Evolutionary conservation across 1,140 invertebrate species (phyloP).

Genomic region (Adoxophyes honmai): DNA sequence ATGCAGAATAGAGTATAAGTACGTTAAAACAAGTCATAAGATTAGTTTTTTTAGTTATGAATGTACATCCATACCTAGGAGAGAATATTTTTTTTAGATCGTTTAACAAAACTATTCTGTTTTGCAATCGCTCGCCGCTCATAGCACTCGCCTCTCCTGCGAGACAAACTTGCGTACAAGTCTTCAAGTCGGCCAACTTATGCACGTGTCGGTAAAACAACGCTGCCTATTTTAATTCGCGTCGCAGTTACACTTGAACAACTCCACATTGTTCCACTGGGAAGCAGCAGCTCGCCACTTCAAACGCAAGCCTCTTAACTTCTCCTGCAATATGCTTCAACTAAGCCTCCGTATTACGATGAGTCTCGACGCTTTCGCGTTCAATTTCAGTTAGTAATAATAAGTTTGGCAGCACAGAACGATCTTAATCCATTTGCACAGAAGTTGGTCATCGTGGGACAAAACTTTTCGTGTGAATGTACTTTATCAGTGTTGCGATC

Average conservation of each 20-base stretch:
- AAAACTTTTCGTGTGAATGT: constrained; percentile 12
- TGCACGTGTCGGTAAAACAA: constrained; percentile 33
- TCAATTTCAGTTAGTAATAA: constrained; percentile 12
- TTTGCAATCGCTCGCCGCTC: constrained; percentile 25
- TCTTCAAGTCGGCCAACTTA: constrained; percentile 34
- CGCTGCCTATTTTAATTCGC: constrained; percentile 34
- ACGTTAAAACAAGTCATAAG: too few species aligned
- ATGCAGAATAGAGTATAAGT: too few species aligned
- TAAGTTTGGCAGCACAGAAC: constrained; percentile 11
- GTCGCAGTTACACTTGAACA: constrained; percentile 19
- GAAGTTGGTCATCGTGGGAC: constrained; percentile 12
- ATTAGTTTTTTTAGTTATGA: too few species aligned
- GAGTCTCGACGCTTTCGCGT: not conserved
- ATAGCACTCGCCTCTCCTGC: not conserved
- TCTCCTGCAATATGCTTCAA: not conserved
- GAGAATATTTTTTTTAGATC: too few species aligned
- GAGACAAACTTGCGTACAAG: constrained; percentile 29
- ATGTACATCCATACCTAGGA: too few species aligned
- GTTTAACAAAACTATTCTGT: constrained; percentile 35
- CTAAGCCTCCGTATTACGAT: not conserved
- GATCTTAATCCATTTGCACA: constrained; percentile 15
- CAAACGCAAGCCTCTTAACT: constrained; percentile 6
- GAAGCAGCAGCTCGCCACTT: not conserved
- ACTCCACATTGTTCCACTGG: constrained; percentile 17
- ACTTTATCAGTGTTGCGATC: constrained; percentile 12